phyloP scores from a whole-genome alignment of 2,797 vertebrate genomes.

The Sphenopsis melanotis region DNA sequence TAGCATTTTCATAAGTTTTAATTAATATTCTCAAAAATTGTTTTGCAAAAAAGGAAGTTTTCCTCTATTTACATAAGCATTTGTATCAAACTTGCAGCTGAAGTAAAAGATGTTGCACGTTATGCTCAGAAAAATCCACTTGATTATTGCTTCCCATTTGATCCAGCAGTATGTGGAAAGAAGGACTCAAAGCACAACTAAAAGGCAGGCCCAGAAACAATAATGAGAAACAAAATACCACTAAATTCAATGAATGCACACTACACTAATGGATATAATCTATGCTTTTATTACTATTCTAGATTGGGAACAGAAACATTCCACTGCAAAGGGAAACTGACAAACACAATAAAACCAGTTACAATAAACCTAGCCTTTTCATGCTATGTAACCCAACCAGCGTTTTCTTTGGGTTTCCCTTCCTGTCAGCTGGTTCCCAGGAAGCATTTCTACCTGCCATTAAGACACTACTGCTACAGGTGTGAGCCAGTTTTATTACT shows the following conservation, averaged over 20 bases:
- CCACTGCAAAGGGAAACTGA: not conserved
- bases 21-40: not conserved
- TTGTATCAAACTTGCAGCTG: not conserved
- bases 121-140: not conserved
- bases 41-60: not conserved
- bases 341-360: not conserved
- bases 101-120: not conserved
- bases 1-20: not conserved
- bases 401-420: not conserved
- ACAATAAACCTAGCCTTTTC: not conserved
- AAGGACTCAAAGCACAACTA: not conserved
- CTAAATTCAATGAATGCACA: not conserved
- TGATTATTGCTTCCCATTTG: not conserved
- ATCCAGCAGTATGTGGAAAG: not conserved
- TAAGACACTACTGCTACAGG: not conserved
- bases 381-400: accelerated
- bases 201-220: not conserved
- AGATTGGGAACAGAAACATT: not conserved
- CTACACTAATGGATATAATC: not conserved
- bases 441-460: not conserved
- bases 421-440: not conserved
- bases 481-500: not conserved
- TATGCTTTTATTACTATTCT: not conserved
- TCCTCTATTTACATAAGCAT: not conserved
- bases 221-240: not conserved